Base-by-base conservation (phyloP, 2,113 vertebrate species). In the Semnornis frantzii region DNA sequence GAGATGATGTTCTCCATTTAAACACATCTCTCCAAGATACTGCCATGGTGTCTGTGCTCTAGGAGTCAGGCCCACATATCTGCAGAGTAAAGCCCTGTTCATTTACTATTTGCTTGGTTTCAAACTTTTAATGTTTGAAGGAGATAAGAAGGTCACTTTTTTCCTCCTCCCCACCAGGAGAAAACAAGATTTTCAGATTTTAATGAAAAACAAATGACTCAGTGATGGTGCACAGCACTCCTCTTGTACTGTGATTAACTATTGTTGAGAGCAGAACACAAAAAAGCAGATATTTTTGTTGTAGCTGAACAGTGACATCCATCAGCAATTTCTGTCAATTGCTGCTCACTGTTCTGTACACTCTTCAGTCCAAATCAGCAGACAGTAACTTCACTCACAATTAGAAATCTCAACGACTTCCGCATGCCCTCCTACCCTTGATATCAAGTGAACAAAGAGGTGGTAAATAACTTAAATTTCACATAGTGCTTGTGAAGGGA, bases 141-240 rank as follows among this genome's bases (percentile, higher is more conserved):
- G 79, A 15, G 60, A 94, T 2, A 3, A 87, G 75, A 94, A 95
- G 78, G 89, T 93, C 93, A 82, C 20, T 58, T 48, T 57, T 87
- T 42, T 30, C 28, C 7, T 23, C 70, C 34, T n/a, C 42, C 42
- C 37, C 37, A 37, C 42, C 42, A 28, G 18, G 25, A 27, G 59
- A 93, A 89, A 87, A 76, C 39, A 82, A 80, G 44, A 71, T 50
- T 89, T 93, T 80, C 82, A 83, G 44, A 85, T 64, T 89, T 64
- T 83, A 92, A 93, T 83, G 89, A 89, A 82, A 91, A 95, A 80
- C 82, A 95, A 90, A 92, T 94, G 91, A 95, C 89, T 95, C 91
- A 83, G 79, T 59, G 85, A 69, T 44, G 37, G 72, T 7, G 12
- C 57, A 74, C 54, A 91, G 64, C 79, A 64, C 52, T 92, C 80